A percentile compares a stretch with the other conserved stretches of the same genome.
Conservation (phyloP, 2,888 invertebrate species). For the Piscicola geometra region DNA sequence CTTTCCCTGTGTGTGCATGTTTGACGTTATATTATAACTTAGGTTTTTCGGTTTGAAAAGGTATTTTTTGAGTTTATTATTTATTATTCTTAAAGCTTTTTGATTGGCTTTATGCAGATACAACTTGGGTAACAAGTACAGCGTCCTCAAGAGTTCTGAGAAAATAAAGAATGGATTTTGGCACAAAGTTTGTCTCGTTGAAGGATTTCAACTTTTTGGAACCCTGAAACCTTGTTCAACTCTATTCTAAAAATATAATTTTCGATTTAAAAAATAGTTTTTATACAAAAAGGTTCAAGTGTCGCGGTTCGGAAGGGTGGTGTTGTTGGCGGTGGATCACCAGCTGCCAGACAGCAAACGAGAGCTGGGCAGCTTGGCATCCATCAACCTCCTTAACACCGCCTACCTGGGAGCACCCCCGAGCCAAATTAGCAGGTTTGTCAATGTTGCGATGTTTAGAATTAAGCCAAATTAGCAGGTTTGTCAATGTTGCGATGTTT, state of each 20-base stretch:
- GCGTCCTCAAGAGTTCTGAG: conserved; percentile 13
- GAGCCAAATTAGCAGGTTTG: conserved; percentile 12
- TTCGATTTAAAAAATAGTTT: too few relatives aligned
- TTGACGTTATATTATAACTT: too few relatives aligned
- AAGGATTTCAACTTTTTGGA: too few relatives aligned
- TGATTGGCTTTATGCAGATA: neutral
- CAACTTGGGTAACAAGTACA: conserved; percentile 21
- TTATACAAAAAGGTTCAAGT: conserved; percentile 17
- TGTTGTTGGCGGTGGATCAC: conserved; percentile 19
- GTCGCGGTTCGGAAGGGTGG: conserved; percentile 23
- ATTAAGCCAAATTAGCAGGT: too few relatives aligned
- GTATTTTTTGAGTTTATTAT: too few relatives aligned
- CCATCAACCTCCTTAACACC: conserved; percentile 19
- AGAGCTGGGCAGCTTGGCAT: conserved; percentile 9
- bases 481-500: too few relatives aligned
- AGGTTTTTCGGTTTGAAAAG: too few relatives aligned
- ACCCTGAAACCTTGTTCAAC: too few relatives aligned
- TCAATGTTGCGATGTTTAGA: too few relatives aligned
- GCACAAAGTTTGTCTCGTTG: conserved; percentile 17
- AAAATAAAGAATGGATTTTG: neutral
- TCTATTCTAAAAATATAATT: too few relatives aligned
- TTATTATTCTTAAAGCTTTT: too few relatives aligned
- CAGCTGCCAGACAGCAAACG: conserved; percentile 25
- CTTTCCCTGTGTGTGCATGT: too few relatives aligned
- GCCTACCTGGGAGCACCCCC: conserved; percentile 26